Evolutionary conservation across 1,140 invertebrate genomes (phyloP).

Genomic region (Ganaspis sp.): DNA sequence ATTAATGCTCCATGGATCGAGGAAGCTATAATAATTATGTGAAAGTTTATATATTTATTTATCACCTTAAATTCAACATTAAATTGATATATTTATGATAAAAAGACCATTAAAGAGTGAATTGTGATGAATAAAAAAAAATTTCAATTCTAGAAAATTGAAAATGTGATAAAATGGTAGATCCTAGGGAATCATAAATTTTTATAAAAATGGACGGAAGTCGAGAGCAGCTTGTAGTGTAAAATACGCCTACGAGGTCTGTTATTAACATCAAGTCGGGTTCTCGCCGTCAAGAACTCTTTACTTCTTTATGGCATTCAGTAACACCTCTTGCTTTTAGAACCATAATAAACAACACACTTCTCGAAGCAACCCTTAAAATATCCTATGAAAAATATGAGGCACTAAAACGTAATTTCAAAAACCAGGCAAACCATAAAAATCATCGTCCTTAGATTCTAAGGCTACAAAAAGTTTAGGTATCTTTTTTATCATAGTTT

Average conservation of each 20-base stretch:
- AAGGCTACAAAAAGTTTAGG: background rate
- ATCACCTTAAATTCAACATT: too few species aligned
- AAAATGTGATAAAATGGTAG: background rate
- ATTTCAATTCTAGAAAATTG: background rate
- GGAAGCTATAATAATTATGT: too few species aligned
- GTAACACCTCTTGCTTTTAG: constrained; percentile 3
- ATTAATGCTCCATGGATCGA: too few species aligned
- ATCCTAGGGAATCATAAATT: background rate
- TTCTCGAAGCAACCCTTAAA: background rate
- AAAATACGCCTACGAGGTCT: constrained; percentile 8
- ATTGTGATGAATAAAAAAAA: too few species aligned
- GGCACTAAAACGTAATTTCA: constrained; percentile 17
- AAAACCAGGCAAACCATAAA: background rate
- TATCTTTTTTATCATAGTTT: too few species aligned
- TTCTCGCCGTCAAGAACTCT: constrained; percentile 4
- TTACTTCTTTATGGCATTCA: constrained; percentile 27
- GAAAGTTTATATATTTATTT: too few species aligned
- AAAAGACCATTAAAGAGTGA: too few species aligned
- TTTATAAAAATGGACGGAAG: background rate
- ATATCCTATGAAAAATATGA: constrained; percentile 6
- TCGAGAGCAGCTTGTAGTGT: background rate
- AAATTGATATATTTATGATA: too few species aligned
- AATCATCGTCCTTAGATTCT: background rate
- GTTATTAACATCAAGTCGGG: background rate
- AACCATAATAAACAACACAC: constrained; percentile 20